Evolutionary conservation across 2,888 invertebrate genomes (phyloP).

Genomic region (Nemoura dubitans): DNA sequence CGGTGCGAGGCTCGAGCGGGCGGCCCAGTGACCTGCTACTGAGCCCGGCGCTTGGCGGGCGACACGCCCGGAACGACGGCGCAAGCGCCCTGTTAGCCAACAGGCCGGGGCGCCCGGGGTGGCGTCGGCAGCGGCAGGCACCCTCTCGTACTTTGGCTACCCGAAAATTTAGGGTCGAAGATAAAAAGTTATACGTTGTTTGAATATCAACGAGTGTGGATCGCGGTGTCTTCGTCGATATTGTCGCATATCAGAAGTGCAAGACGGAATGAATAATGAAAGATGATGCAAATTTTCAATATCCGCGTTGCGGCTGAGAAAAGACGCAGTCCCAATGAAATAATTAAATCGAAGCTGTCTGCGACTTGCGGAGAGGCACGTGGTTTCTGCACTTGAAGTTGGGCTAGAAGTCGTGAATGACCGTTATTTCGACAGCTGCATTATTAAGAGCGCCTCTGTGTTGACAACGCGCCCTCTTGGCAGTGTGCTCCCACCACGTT

Average conservation of each 20-base stretch:
- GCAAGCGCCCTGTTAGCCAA: slow-evolving; percentile 4
- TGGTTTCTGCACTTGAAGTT: not conserved
- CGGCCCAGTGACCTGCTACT: slow-evolving; percentile 30
- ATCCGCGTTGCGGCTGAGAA: not conserved
- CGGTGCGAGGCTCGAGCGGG: not conserved
- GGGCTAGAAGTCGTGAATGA: not conserved
- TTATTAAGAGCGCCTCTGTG: not conserved
- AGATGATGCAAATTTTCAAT: not conserved
- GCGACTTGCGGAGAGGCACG: not conserved
- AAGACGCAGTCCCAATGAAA: not conserved
- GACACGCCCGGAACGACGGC: slow-evolving; percentile 22
- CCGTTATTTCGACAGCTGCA: not conserved
- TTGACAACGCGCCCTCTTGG: not conserved
- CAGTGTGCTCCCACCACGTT: not conserved
- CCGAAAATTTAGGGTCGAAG: slow-evolving; percentile 9
- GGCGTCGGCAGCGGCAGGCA: not conserved
- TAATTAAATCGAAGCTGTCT: not conserved
- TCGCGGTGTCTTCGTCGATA: not conserved
- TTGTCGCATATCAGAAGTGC: not conserved
- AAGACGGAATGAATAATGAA: not conserved
- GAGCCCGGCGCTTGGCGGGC: slow-evolving; percentile 36
- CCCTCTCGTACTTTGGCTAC: slow-evolving; percentile 13
- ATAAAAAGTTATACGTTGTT: not conserved
- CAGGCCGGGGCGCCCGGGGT: not conserved
- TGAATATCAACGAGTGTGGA: not conserved